Evolutionary conservation across 2,888 invertebrate species (phyloP).

Genomic region (Drosophila niveifrons): DNA sequence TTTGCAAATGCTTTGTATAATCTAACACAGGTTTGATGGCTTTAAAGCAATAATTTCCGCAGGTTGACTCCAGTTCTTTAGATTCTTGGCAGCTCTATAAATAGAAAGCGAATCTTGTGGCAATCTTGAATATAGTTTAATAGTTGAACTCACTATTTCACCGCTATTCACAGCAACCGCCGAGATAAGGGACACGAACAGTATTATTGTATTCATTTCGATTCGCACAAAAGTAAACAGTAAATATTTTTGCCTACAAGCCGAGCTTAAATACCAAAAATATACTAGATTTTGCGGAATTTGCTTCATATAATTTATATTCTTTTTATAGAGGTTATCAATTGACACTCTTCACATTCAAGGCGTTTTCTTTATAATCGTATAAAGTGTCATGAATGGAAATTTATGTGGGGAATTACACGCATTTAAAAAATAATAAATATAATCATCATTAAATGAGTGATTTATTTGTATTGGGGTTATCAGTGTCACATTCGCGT

Average conservation of each 20-base stretch:
- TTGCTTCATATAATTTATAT: too few relatives aligned
- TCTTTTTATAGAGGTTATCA: too few relatives aligned
- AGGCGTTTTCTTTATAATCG: too few relatives aligned
- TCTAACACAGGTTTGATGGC: slow-evolving; percentile 5
- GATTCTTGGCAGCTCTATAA: slow-evolving; percentile 1
- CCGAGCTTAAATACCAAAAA: neutral
- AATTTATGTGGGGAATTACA: neutral
- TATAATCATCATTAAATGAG: neutral
- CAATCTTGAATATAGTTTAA: neutral
- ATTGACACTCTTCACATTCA: too few relatives aligned
- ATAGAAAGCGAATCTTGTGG: neutral
- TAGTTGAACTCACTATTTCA: neutral
- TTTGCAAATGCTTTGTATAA: neutral
- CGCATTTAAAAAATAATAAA: neutral
- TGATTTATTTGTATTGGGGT: neutral
- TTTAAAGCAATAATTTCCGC: slow-evolving; percentile 9
- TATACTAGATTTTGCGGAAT: neutral
- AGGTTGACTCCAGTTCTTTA: neutral
- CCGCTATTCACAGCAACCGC: neutral
- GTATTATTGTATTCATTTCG: neutral
- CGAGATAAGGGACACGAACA: neutral
- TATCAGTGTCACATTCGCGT: neutral
- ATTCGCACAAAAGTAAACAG: neutral
- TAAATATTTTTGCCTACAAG: neutral
- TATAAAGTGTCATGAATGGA: neutral